A percentile compares a stretch with the other conserved stretches of the same genome.
Conservation (phyloP, 1,140 invertebrate genomes). For the Argopecten irradians region DNA sequence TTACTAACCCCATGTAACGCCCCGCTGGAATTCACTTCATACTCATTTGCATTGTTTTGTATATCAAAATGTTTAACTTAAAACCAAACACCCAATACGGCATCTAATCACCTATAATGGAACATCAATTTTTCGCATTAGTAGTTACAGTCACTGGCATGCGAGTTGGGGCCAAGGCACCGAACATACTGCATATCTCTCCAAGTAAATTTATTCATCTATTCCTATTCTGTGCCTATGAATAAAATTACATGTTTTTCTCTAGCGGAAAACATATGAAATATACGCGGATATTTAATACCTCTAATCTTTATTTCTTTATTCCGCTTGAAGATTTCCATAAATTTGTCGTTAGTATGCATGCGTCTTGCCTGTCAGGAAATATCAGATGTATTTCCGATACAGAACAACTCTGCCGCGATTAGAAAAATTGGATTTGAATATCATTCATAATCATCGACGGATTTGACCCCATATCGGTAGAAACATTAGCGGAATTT, state of each 20-base stretch:
- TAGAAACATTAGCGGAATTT: constrained; percentile 34
- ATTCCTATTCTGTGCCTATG: constrained; percentile 3
- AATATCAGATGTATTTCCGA: constrained; percentile 37
- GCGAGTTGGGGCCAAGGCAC: background rate
- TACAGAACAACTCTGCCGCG: constrained; percentile 24
- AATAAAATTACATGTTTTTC: constrained; percentile 23
- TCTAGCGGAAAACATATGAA: constrained; percentile 21
- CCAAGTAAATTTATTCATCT: background rate
- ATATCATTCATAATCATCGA: constrained; percentile 45
- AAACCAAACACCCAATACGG: background rate
- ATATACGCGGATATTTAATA: constrained; percentile 18
- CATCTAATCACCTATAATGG: background rate
- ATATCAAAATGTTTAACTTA: constrained; percentile 19
- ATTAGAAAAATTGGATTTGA: constrained; percentile 37
- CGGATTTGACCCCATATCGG: constrained; percentile 12
- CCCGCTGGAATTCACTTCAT: background rate
- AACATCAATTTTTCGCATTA: constrained; percentile 23
- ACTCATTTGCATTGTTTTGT: constrained; percentile 2
- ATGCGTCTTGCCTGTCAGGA: constrained; percentile 30
- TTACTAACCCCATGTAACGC: background rate
- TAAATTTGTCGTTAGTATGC: constrained; percentile 44
- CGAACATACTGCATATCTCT: background rate
- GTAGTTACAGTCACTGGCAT: background rate
- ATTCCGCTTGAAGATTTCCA: constrained; percentile 35
- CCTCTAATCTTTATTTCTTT: constrained; percentile 17